Evolutionary conservation across 1,140 invertebrate genomes (phyloP).

Genomic region (Periplaneta americana): DNA sequence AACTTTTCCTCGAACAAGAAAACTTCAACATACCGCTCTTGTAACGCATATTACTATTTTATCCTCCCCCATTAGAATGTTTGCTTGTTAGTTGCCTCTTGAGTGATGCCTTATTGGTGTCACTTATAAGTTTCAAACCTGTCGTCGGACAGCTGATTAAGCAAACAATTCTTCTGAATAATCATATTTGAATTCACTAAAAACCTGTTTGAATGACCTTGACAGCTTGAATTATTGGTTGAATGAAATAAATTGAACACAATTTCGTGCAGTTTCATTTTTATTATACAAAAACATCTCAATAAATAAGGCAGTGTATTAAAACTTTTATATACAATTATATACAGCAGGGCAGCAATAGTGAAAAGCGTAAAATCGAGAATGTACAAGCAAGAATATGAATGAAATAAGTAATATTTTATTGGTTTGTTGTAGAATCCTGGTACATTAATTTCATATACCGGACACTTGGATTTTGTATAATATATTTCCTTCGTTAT

Average conservation of each 20-base stretch:
- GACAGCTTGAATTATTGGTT: too few relatives aligned
- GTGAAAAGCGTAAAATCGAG: background rate
- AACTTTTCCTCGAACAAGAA: too few relatives aligned
- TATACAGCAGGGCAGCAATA: conserved; percentile 1
- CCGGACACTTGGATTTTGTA: background rate
- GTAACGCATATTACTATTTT: too few relatives aligned
- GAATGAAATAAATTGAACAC: background rate
- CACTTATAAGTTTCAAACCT: too few relatives aligned
- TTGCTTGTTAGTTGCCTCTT: too few relatives aligned
- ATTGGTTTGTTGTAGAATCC: background rate
- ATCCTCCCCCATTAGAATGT: too few relatives aligned
- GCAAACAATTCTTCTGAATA: too few relatives aligned
- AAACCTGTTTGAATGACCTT: too few relatives aligned
- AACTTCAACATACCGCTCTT: too few relatives aligned
- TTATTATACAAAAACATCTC: conserved; percentile 17
- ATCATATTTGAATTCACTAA: too few relatives aligned
- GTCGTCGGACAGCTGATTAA: too few relatives aligned
- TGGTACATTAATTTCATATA: background rate
- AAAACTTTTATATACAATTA: conserved; percentile 16
- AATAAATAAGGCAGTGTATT: conserved; percentile 18
- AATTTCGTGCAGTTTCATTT: background rate
- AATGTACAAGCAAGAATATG: background rate
- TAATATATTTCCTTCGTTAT: background rate
- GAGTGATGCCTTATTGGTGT: too few relatives aligned
- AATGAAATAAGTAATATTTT: background rate